Percentiles rank a stretch among this genome's conserved stretches.
These are phyloP conservation scores for Micropoecilia bifurca DNA, from an alignment of 2,797 vertebrate species.

Conservation along the genomic window DNA sequence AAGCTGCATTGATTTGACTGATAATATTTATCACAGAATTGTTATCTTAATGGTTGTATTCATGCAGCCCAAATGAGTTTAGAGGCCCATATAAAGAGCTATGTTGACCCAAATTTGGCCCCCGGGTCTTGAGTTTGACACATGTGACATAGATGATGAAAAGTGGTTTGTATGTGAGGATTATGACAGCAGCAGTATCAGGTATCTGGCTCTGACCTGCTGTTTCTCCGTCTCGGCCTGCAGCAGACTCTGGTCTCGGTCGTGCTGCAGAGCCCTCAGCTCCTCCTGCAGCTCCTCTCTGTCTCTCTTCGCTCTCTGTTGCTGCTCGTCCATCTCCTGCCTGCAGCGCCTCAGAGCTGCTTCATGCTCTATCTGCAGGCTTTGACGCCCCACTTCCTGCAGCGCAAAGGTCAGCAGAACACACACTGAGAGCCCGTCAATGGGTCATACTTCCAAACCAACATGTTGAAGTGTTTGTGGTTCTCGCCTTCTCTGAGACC, in stretches of 20 bases:
- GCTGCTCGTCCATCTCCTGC: conserved; percentile 85
- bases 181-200: background rate
- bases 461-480: background rate
- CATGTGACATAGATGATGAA: background rate
- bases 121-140: no score
- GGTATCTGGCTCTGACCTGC: conserved; percentile 78
- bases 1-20: no score
- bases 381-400: conserved; percentile 83
- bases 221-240: conserved; percentile 91
- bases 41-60: no score
- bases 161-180: background rate
- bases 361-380: conserved; percentile 82
- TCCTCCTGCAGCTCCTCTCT: conserved; percentile 87
- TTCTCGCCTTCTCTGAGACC: conserved; percentile 84
- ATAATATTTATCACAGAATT: no score
- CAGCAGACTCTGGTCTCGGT: conserved; percentile 86
- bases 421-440: background rate
- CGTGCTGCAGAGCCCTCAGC: conserved; percentile 79
- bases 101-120: no score
- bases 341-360: conserved; percentile 75
- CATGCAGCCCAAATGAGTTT: no score
- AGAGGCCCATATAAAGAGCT: background rate
- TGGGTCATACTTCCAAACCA: background rate
- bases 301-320: conserved; percentile 77
- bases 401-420: background rate